phyloP scores from a whole-genome alignment of 2,888 invertebrate genomes.

The Phania funesta region DNA sequence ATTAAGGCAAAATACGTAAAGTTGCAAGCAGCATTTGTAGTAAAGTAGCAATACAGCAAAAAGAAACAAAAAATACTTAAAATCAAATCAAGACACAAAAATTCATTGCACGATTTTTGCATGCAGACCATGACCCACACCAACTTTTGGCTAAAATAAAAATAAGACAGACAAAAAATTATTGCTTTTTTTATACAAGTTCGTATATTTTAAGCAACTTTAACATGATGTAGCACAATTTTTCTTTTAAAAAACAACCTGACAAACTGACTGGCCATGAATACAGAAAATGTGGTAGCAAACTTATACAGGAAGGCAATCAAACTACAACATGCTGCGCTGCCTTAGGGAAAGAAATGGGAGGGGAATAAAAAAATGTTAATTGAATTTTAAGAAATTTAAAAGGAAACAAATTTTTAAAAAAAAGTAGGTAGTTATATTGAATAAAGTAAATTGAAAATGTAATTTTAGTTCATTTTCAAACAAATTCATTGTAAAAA shows the following conservation, averaged over 20 bases:
- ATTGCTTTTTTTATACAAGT: conserved; percentile 7
- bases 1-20: conserved; percentile 41
- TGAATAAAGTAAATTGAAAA: too few relatives aligned
- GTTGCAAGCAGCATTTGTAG: conserved; percentile 12
- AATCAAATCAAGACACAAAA: conserved; percentile 37
- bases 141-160: conserved; percentile 69
- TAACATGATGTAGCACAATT: conserved; percentile 57
- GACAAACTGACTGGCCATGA: conserved; percentile 40
- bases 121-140: conserved; percentile 78
- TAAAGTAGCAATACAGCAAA: conserved; percentile 41
- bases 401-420: background rate
- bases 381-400: background rate
- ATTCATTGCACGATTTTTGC: conserved; percentile 58
- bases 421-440: background rate
- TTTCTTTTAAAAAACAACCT: conserved; percentile 40
- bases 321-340: conserved; percentile 27
- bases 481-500: background rate
- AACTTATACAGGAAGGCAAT: conserved; percentile 58
- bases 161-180: conserved; percentile 9
- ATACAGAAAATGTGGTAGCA: conserved; percentile 38
- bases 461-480: background rate
- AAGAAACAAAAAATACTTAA: conserved; percentile 15
- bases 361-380: background rate
- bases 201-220: conserved; percentile 19
- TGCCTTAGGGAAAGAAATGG: background rate